phyloP scores from a whole-genome alignment of 2,113 vertebrate genomes.

The Nesospiza acunhae region DNA sequence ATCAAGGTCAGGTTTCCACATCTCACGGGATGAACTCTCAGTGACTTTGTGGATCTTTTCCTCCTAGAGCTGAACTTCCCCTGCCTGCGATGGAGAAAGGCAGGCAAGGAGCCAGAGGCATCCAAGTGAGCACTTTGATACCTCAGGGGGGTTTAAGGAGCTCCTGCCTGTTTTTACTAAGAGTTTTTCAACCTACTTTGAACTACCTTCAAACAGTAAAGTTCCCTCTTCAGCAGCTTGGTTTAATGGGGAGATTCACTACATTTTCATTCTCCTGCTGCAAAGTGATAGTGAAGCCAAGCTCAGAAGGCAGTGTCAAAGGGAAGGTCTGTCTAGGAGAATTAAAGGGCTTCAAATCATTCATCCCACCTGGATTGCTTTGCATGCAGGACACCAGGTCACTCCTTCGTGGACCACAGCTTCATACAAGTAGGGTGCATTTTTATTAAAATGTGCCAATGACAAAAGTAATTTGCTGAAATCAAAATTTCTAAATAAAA shows the following conservation, averaged over 20 bases:
- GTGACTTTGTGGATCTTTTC: background rate
- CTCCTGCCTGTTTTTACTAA: background rate
- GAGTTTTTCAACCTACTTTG: constrained; percentile 16
- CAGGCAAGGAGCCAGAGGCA: background rate
- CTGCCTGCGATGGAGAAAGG: background rate
- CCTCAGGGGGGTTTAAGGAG: background rate
- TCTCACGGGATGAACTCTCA: background rate
- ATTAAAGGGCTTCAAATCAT: background rate
- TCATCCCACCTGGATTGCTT: background rate
- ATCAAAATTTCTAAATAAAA: background rate
- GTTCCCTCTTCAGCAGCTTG: background rate
- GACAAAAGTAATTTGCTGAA: background rate
- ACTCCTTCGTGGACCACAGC: background rate
- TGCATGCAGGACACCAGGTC: background rate
- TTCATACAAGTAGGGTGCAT: background rate
- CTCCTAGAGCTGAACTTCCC: background rate
- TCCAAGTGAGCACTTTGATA: background rate
- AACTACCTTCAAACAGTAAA: constrained; percentile 32
- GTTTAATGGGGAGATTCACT: constrained; percentile 6
- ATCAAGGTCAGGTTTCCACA: background rate
- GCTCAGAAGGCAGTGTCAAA: background rate
- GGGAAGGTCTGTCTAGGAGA: background rate
- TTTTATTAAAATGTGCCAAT: background rate
- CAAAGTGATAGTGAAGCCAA: background rate
- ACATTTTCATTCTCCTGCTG: constrained; percentile 20